Evolutionary conservation across 2,113 vertebrate genomes (phyloP).

Genomic region (Xenopus laevis): DNA sequence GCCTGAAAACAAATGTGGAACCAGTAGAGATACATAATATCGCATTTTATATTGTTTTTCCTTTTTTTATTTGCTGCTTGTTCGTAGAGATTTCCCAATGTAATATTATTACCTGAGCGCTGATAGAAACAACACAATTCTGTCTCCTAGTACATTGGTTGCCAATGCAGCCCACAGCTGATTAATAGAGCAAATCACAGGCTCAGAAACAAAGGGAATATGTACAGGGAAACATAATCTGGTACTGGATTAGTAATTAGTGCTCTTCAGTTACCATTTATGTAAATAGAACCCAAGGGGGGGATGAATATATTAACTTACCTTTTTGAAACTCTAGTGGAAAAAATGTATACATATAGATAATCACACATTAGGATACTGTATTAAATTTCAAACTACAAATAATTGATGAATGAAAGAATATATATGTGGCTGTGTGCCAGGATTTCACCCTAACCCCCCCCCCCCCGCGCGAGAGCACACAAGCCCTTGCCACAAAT

Average conservation of each 20-base stretch:
- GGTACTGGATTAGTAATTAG: not conserved
- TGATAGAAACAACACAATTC: conserved; percentile 43
- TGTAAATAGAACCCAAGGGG: not conserved
- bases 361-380: no score
- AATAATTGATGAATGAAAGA: no score
- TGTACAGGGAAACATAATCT: conserved; percentile 33
- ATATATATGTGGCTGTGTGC: no score
- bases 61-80: conserved; percentile 31
- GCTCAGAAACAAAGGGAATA: conserved; percentile 12
- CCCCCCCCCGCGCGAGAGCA: no score
- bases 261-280: not conserved
- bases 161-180: conserved; percentile 35
- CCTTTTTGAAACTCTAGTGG: not conserved
- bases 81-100: conserved; percentile 43
- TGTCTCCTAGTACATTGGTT: conserved; percentile 33
- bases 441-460: no score
- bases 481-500: no score
- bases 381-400: no score
- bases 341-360: not conserved
- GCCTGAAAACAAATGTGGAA: conserved; percentile 43
- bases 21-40: conserved; percentile 43
- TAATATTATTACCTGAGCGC: conserved; percentile 45
- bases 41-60: conserved; percentile 33
- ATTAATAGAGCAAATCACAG: conserved; percentile 30
- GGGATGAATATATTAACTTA: not conserved